A percentile compares a stretch with the other conserved stretches of the same genome.
Conservation (phyloP, 2,113 vertebrate genomes). For the Chionodraco myersi region DNA sequence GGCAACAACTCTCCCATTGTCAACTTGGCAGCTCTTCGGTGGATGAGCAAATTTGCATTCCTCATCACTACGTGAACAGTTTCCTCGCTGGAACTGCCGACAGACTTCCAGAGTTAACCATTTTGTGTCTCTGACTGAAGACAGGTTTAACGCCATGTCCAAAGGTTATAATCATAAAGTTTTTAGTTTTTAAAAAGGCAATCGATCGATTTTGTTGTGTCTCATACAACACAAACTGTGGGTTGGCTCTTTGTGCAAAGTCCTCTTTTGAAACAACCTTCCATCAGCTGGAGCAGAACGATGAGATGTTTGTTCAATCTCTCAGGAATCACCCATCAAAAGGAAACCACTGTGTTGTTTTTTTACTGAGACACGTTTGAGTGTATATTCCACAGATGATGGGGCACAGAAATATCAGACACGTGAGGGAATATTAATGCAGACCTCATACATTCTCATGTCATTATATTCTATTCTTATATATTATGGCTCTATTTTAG, state of each 20-base stretch:
- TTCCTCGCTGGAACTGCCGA: slow-evolving; percentile 96
- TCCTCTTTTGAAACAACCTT: slow-evolving; percentile 58
- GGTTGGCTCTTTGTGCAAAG: slow-evolving; percentile 33
- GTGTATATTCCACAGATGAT: slow-evolving; percentile 63
- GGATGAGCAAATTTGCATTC: slow-evolving; percentile 99
- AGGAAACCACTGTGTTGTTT: slow-evolving; percentile 75
- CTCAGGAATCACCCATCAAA: slow-evolving; percentile 71
- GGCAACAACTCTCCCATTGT: slow-evolving; percentile 96
- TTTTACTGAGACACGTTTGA: slow-evolving; percentile 72
- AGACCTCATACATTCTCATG: slow-evolving; percentile 68
- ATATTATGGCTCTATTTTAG: slow-evolving; percentile 49
- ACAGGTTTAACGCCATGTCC: slow-evolving; percentile 94
- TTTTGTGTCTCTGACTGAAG: slow-evolving; percentile 94
- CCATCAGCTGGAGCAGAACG: slow-evolving; percentile 70
- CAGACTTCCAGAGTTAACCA: slow-evolving; percentile 97
- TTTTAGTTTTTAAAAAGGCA: slow-evolving; percentile 10
- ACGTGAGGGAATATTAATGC: slow-evolving; percentile 75
- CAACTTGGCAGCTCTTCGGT: slow-evolving; percentile 97
- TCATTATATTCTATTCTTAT: slow-evolving; percentile 62
- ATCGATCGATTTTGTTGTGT: slow-evolving; percentile 9
- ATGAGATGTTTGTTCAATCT: slow-evolving; percentile 57
- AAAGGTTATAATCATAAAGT: slow-evolving; percentile 52
- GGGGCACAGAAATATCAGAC: slow-evolving; percentile 72
- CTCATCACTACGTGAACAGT: slow-evolving; percentile 95
- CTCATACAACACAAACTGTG: slow-evolving; percentile 35